Evolutionary conservation across 53 echinoderm and acorn worm species (phyloP).

Genomic region (Actinopyga echinites): DNA sequence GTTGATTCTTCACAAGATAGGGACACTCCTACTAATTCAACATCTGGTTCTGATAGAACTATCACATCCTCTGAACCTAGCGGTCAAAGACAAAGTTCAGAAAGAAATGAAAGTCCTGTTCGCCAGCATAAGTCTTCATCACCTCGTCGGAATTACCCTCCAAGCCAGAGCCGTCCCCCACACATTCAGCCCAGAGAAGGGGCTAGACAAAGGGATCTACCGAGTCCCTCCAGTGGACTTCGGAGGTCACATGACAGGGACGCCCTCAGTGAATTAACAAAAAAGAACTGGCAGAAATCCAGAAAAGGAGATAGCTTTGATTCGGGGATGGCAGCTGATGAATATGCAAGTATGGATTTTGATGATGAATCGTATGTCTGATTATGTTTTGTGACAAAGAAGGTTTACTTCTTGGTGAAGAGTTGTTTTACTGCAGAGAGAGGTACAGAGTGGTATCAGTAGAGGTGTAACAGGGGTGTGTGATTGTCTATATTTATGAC

Average conservation of each 20-base stretch:
- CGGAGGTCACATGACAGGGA: slow-evolving; percentile 24
- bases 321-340: slow-evolving; percentile 65
- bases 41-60: slow-evolving; percentile 24
- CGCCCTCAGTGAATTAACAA: slow-evolving; percentile 35
- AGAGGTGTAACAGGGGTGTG: too few relatives aligned
- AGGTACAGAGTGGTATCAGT: too few relatives aligned
- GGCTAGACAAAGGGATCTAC: not conserved
- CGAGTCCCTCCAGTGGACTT: slow-evolving; percentile 22
- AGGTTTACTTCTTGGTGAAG: not conserved
- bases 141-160: slow-evolving; percentile 41
- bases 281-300: slow-evolving; percentile 42
- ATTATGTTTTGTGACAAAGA: not conserved
- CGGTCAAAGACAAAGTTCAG: slow-evolving; percentile 17
- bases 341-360: slow-evolving; percentile 76
- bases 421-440: too few relatives aligned
- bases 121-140: slow-evolving; percentile 46
- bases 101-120: slow-evolving; percentile 36
- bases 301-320: slow-evolving; percentile 49
- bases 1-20: slow-evolving; percentile 23
- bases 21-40: slow-evolving; percentile 30
- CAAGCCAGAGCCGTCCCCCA: slow-evolving; percentile 7
- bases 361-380: slow-evolving; percentile 93
- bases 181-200: not conserved
- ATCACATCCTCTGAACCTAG: slow-evolving; percentile 37
- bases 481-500: too few relatives aligned